Base-by-base conservation (phyloP, 2,888 invertebrate genomes). In the Seira musarum region DNA sequence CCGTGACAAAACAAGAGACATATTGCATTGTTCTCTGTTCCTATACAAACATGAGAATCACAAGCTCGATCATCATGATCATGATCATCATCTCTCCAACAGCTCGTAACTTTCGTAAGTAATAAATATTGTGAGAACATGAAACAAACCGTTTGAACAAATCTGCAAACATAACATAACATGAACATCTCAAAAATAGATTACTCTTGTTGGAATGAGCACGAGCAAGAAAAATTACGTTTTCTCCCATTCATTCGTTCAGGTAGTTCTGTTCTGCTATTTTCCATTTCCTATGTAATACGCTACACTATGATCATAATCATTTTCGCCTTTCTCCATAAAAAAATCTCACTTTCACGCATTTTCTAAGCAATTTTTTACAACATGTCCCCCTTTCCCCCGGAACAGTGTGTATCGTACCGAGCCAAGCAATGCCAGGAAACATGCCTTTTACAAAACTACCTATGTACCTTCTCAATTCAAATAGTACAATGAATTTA, bases 81-180 rank as follows among this genome's bases (percentile, higher is more conserved):
- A n/a, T n/a, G n/a, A n/a, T n/a, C n/a, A n/a, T n/a, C n/a, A n/a
- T n/a, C n/a, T n/a, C n/a, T n/a, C n/a, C n/a, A n/a, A n/a, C n/a
- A n/a, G n/a, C n/a, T n/a, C n/a, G n/a, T n/a, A n/a, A n/a, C n/a
- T n/a, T n/a, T n/a, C n/a, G n/a, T n/a, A n/a, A n/a, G 57, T 57
- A 57, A 57, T 57, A 57, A 57, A 57, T 57, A 57, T n/a, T 8
- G 57, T n/a, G 57, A 57, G 15, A 57, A 57, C 57, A 57, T 57
- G 57, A 57, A 57, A 57, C 57, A 57, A 57, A 57, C 57, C 57
- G 57, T 57, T 57, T 57, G 63, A 67, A 79, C 79, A 79, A 79
- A 79, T 79, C 79, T 79, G 79, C 79, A 79, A 79, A 40, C 40
- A 40, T 40, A n/a, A n/a, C n/a, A n/a, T n/a, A n/a, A n/a, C n/a